phyloP scores from a whole-genome alignment of 2,888 invertebrate species.

The Temnothorax rugatulus region DNA sequence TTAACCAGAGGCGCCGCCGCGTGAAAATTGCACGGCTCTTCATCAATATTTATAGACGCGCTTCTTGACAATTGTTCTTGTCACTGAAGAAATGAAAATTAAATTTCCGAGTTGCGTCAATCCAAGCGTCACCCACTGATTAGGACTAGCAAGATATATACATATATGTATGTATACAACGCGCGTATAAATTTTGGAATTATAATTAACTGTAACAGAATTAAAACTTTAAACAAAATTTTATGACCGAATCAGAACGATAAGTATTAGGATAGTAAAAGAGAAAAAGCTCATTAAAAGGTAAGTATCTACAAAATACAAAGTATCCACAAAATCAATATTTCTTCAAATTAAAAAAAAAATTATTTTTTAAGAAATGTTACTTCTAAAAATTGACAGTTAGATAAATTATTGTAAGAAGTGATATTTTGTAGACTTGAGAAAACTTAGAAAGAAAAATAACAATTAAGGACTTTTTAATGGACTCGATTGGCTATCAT shows the following conservation, averaged over 20 bases:
- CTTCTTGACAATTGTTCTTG: slow-evolving; percentile 7
- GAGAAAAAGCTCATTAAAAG: neutral
- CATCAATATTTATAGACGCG: slow-evolving; percentile 69
- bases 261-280: neutral
- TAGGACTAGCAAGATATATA: neutral
- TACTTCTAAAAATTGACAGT: neutral
- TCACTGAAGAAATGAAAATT: neutral
- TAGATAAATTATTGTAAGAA: neutral
- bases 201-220: neutral
- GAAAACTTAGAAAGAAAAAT: neutral
- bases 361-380: neutral
- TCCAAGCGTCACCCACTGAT: neutral
- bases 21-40: slow-evolving; percentile 64
- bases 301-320: too few relatives aligned
- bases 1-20: slow-evolving; percentile 45
- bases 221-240: neutral
- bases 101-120: neutral
- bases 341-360: neutral
- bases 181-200: neutral
- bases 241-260: neutral
- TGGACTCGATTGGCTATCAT: too few relatives aligned
- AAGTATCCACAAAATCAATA: neutral
- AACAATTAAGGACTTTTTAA: too few relatives aligned
- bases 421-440: neutral
- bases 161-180: neutral